Base-by-base conservation (phyloP, 2,113 vertebrate species). In the Neodon shergylaensis region DNA sequence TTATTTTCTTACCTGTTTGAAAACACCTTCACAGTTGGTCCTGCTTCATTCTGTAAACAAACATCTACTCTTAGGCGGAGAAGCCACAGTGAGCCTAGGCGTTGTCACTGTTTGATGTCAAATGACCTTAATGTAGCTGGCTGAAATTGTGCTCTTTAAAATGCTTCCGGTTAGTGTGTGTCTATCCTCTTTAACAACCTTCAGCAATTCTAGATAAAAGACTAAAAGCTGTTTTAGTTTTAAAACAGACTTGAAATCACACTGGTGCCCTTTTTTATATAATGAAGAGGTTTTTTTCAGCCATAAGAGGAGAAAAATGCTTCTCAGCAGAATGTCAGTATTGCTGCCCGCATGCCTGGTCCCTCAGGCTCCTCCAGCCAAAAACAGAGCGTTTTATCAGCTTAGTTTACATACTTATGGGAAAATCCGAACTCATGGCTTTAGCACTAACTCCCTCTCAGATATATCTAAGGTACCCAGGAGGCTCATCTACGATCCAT, bases 11-110 rank as follows among this genome's bases (percentile, higher is more conserved):
- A 72, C n/a, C n/a, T 66, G 10, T 81, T 39, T 89, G 42, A 21
- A 93, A 90, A 82, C 44, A 87, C 26, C 17, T 39, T 92, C 63
- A 94, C 5, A 79, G 11, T 17, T 96, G 83, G 97, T 63, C 66
- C 28, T 65, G 47, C 26, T 93, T 94, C 24, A 86, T 86, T 96
- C 58, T 74, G 44, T 78, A 95, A 88, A 68, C 78, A 95, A 88
- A 73, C 74, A 94, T 88, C 26, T 39, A 73, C 26, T 82, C 24
- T 68, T 76, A 47, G 65, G 54, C 49, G 88, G 84, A 92, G 26
- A 95, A 96, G 61, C 49, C 28, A 8, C 5, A 91, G 70, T 3
- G 72, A 88, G 93, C 73, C 42, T 54, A 1, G 5, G 16, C 11
- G 12, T 52, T 17, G 7, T 39, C 65, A 61, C 1, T 79, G 1